Evolutionary conservation across 2,888 invertebrate species (phyloP).

Genomic region (Megamerina dolium): DNA sequence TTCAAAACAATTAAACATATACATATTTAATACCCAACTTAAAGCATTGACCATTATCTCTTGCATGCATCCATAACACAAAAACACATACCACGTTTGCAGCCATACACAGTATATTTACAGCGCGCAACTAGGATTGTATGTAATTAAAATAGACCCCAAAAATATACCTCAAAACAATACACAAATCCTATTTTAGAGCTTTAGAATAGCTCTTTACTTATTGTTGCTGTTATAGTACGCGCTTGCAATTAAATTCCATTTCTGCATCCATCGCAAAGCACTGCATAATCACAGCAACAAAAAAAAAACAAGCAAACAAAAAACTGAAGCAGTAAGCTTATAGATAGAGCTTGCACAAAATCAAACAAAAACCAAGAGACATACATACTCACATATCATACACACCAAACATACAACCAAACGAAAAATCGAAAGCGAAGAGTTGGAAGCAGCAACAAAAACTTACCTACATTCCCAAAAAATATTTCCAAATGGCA

Average conservation of each 20-base stretch:
- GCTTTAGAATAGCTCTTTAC: too few relatives aligned
- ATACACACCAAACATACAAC: neutral
- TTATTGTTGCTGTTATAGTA: too few relatives aligned
- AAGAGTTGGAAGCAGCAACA: too few relatives aligned
- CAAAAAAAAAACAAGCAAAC: neutral
- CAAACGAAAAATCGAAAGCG: neutral
- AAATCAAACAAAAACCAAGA: too few relatives aligned
- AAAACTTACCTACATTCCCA: too few relatives aligned
- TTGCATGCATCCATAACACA: too few relatives aligned
- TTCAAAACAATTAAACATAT: neutral
- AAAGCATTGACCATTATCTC: too few relatives aligned
- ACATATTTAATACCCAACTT: neutral
- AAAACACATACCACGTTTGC: too few relatives aligned
- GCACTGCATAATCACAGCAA: neutral
- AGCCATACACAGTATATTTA: constrained; percentile 1
- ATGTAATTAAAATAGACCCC: constrained; percentile 6
- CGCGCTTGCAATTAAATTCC: constrained; percentile 12
- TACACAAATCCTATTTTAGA: constrained; percentile 6
- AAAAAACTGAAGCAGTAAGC: too few relatives aligned
- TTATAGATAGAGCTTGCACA: too few relatives aligned
- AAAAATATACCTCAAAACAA: constrained; percentile 10
- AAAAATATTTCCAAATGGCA: too few relatives aligned
- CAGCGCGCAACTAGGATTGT: constrained; percentile 1
- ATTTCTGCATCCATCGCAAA: neutral
- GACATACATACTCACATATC: too few relatives aligned